Conservation (phyloP, 2,113 vertebrate species). For the Numida meleagris region DNA sequence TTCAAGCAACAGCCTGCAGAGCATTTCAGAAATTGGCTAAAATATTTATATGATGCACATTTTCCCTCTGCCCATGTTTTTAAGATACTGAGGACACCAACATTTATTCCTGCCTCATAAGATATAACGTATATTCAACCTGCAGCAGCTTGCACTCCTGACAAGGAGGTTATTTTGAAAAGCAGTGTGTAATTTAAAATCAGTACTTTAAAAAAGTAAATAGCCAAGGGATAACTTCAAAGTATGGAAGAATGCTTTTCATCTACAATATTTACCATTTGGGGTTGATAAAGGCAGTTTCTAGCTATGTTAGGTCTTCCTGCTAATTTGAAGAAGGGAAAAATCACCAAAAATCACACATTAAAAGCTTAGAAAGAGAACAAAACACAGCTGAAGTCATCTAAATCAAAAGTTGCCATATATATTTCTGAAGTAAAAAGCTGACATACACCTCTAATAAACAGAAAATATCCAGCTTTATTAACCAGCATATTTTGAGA, state of each 20-base stretch:
- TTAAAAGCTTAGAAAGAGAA: neutral
- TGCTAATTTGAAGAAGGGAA: neutral
- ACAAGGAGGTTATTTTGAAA: slow-evolving; percentile 25
- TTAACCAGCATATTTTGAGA: neutral
- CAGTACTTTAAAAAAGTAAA: neutral
- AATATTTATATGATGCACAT: slow-evolving; percentile 18
- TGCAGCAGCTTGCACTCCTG: neutral
- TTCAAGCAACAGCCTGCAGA: slow-evolving; percentile 2
- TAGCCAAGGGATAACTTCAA: neutral
- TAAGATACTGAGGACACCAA: neutral
- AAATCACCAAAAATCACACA: neutral
- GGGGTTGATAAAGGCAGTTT: neutral
- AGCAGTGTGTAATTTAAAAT: slow-evolving; percentile 6
- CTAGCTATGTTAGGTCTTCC: neutral
- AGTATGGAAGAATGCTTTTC: neutral
- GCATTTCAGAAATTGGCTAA: slow-evolving; percentile 11
- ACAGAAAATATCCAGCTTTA: neutral
- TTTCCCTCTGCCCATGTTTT: neutral
- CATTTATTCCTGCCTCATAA: slow-evolving; percentile 3
- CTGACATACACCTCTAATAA: neutral
- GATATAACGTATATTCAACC: neutral
- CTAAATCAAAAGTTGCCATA: neutral
- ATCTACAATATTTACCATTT: neutral
- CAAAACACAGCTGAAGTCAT: neutral
- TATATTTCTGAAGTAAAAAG: neutral